phyloP scores from a whole-genome alignment of 2,113 vertebrate genomes.

The Empidonax alnorum region DNA sequence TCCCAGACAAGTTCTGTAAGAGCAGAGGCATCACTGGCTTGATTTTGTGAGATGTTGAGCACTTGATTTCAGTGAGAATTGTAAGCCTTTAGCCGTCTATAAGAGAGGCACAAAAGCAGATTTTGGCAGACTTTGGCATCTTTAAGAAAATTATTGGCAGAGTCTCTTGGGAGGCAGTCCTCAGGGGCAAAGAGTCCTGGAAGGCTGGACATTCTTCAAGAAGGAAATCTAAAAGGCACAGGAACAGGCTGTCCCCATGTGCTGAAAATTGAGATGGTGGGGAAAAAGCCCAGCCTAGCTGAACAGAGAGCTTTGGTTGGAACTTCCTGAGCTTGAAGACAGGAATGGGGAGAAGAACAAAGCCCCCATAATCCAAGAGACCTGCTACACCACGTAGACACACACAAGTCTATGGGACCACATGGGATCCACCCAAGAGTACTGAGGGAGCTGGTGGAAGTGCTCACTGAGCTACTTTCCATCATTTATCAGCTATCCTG shows the following conservation, averaged over 20 bases:
- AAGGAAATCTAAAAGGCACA: neutral
- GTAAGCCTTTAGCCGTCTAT: neutral
- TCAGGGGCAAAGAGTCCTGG: no score
- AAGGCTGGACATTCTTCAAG: neutral
- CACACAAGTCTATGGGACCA: no score
- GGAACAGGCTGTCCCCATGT: neutral
- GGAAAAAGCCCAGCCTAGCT: neutral
- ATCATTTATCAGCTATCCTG: neutral
- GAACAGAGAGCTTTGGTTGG: neutral
- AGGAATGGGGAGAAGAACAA: neutral
- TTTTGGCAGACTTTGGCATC: neutral
- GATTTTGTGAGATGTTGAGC: neutral
- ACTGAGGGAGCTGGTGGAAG: neutral
- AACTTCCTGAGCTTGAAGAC: neutral
- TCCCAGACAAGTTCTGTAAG: neutral
- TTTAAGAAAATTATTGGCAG: neutral
- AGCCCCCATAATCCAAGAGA: neutral
- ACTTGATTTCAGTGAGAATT: neutral
- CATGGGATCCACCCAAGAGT: neutral
- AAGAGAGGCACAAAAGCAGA: neutral
- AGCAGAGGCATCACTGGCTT: neutral
- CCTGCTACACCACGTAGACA: accelerated
- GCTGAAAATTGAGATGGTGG: neutral
- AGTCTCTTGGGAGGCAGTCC: no score
- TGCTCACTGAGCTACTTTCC: neutral